phyloP scores from a whole-genome alignment of 2,797 vertebrate species.

The Miichthys miiuy region DNA sequence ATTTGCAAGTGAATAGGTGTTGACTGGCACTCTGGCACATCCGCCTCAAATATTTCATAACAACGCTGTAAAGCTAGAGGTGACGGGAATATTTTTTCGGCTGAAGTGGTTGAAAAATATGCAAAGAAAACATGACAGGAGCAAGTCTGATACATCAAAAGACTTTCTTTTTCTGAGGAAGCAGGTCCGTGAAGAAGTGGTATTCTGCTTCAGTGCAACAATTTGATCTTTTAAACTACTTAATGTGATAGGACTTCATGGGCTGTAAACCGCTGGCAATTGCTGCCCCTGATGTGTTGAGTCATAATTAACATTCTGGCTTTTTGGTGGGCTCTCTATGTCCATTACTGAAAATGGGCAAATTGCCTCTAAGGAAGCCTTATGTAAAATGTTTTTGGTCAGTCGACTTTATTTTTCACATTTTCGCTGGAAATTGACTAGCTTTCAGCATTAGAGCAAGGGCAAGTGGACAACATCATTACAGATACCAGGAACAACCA shows the following conservation, averaged over 20 bases:
- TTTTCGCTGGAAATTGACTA: slow-evolving; percentile 1
- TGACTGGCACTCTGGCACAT: slow-evolving; percentile 6
- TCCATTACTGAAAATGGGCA: slow-evolving; percentile 56
- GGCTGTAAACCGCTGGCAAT: slow-evolving; percentile 42
- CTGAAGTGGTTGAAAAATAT: neutral
- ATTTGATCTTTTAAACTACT: slow-evolving; percentile 48
- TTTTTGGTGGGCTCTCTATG: neutral
- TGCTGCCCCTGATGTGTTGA: slow-evolving; percentile 32
- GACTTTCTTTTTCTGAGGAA: neutral
- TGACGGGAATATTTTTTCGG: slow-evolving; percentile 18
- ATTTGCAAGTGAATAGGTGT: slow-evolving; percentile 33
- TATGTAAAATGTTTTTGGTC: slow-evolving; percentile 32
- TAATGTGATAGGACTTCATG: slow-evolving; percentile 33
- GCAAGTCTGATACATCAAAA: slow-evolving; percentile 18
- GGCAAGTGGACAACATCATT: slow-evolving; percentile 29
- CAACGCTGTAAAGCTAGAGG: slow-evolving; percentile 14
- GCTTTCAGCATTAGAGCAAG: slow-evolving; percentile 17
- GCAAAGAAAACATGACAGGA: slow-evolving; percentile 29
- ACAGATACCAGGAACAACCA: slow-evolving; percentile 32
- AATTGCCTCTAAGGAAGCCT: slow-evolving; percentile 42
- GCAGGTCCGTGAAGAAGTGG: neutral
- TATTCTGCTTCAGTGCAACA: slow-evolving; percentile 10
- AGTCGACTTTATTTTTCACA: slow-evolving; percentile 16
- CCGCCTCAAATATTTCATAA: slow-evolving; percentile 36
- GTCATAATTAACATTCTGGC: slow-evolving; percentile 47